Percentiles rank a stretch among this genome's conserved stretches.
Evolutionary conservation across 2,888 invertebrate genomes (phyloP).

Genomic region (Pimpla rufipes): DNA sequence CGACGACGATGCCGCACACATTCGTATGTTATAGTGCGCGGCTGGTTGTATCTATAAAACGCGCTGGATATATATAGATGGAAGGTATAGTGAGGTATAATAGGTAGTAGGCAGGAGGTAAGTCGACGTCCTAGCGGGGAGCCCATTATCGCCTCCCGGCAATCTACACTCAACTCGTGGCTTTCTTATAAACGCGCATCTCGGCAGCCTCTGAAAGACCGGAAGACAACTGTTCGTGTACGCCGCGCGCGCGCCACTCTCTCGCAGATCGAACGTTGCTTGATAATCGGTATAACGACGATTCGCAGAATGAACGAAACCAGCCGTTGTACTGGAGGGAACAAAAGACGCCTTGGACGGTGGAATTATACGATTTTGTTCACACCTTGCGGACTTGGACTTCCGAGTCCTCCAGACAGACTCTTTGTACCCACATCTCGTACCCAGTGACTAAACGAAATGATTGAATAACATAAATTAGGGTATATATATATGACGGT

Average conservation of each 20-base stretch:
- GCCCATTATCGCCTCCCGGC: constrained; percentile 73
- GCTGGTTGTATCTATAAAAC: constrained; percentile 63
- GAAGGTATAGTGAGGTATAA: constrained; percentile 60
- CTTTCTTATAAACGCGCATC: constrained; percentile 49
- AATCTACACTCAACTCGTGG: constrained; percentile 64
- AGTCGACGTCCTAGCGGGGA: constrained; percentile 66
- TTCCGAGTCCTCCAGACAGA: background rate
- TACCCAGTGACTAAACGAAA: background rate
- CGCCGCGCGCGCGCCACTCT: constrained; percentile 41
- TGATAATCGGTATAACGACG: constrained; percentile 33
- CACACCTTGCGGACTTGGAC: background rate
- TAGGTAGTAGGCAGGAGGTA: constrained; percentile 67
- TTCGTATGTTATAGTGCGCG: constrained; percentile 52
- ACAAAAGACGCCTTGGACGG: background rate
- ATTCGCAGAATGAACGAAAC: background rate
- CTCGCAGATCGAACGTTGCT: constrained; percentile 31
- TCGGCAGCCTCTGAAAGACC: constrained; percentile 70
- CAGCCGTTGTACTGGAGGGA: background rate
- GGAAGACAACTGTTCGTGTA: constrained; percentile 67
- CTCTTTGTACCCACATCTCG: too few relatives aligned
- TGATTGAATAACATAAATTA: background rate
- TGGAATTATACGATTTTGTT: background rate
- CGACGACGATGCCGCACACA: constrained; percentile 28
- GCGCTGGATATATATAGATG: constrained; percentile 63
- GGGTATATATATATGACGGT: too few relatives aligned